phyloP scores from a whole-genome alignment of 2,888 invertebrate genomes.

The Nipponacmea schrenckii region DNA sequence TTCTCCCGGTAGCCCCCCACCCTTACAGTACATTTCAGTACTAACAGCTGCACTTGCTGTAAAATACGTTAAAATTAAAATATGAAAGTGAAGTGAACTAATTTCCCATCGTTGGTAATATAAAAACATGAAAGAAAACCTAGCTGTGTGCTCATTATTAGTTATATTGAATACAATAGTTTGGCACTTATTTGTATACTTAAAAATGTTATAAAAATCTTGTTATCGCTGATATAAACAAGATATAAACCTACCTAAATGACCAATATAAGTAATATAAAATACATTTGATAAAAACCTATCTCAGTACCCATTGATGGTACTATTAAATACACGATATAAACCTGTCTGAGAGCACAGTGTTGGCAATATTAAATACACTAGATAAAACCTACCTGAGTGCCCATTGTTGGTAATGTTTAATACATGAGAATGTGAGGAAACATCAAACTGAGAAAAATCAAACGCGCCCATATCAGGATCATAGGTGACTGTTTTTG shows the following conservation, averaged over 20 bases:
- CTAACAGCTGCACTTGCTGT: slow-evolving; percentile 13
- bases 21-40: slow-evolving; percentile 23
- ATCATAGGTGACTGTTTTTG: background rate
- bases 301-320: no score
- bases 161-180: slow-evolving; percentile 14
- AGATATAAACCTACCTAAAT: no score
- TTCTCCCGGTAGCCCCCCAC: slow-evolving; percentile 35
- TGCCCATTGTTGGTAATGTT: slow-evolving; percentile 22
- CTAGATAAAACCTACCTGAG: slow-evolving; percentile 12
- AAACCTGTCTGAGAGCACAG: no score
- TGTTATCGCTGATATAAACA: no score
- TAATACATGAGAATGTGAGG: background rate
- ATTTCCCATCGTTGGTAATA: slow-evolving; percentile 20
- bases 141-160: slow-evolving; percentile 22
- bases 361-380: background rate
- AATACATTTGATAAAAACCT: no score
- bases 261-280: no score
- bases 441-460: slow-evolving; percentile 11
- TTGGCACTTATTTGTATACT: no score
- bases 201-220: no score
- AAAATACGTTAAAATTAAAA: background rate
- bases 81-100: background rate
- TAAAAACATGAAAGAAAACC: no score
- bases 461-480: background rate
- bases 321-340: no score